phyloP scores from a whole-genome alignment of 2,888 invertebrate genomes.

The Bombylius discolor region DNA sequence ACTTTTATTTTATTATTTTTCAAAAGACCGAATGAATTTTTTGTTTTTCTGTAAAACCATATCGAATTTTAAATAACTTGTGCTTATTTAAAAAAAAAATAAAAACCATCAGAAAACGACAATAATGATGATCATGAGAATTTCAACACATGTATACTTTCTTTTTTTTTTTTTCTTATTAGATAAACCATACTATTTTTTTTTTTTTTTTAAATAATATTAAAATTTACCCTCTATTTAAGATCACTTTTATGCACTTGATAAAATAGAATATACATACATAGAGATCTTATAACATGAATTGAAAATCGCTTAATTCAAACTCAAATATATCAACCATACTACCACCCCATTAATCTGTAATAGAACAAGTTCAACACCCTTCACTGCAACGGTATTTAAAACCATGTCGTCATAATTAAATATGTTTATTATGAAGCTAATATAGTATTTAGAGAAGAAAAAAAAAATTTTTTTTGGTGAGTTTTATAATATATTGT shows the following conservation, averaged over 20 bases:
- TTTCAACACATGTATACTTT: neutral
- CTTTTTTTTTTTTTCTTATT: neutral
- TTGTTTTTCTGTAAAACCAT: too few relatives aligned
- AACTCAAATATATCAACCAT: neutral
- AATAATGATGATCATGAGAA: neutral
- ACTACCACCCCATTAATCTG: neutral
- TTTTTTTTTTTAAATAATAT: too few relatives aligned
- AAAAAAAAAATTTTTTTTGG: too few relatives aligned
- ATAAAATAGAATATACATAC: neutral
- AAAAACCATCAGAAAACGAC: too few relatives aligned
- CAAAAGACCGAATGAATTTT: too few relatives aligned
- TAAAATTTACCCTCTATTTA: too few relatives aligned
- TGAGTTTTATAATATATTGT: too few relatives aligned
- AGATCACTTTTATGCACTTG: neutral
- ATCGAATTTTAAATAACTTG: too few relatives aligned
- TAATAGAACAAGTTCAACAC: neutral
- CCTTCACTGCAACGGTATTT: neutral
- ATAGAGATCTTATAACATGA: too few relatives aligned
- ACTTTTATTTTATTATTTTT: too few relatives aligned
- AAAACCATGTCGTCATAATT: neutral
- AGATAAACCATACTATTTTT: neutral
- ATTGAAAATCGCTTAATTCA: neutral
- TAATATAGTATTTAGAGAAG: neutral
- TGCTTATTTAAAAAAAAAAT: too few relatives aligned
- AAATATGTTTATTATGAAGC: neutral